Evolutionary conservation across 37 sponge, comb jelly and placozoan species (phyloP), one percentile per base, ranked within the genome.

Genomic region (Sycon ciliatum): DNA sequence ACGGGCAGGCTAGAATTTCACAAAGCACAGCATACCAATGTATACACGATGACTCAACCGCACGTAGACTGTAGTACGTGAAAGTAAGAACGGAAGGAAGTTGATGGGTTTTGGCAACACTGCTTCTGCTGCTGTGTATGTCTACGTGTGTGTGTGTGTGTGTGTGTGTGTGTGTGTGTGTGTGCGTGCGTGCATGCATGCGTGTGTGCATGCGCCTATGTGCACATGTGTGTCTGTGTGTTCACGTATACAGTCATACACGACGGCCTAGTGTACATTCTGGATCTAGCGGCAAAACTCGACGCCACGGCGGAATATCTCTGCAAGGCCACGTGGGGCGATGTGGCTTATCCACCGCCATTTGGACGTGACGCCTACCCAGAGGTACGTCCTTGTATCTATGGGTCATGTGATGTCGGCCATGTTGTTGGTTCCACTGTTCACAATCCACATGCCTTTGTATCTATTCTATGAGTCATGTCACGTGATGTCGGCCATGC

Each of bases 251-350:
- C 67, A 86, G 95, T 94, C 30, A 71, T 90, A 22, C 32, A 56
- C 52, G 79, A 76, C 22, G 39, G 67, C 24, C 27, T 13, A 24
- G 77, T 95, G 18, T 71, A 84, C 73, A 67, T 84, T 67, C 78
- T 95, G 56, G 95, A 95, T 71, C 57, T 95, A 23, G 95, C 95
- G 0, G 95, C 95, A 20, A 89, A 86, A 67, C 49, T 95, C 36
- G 95, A 95, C 83, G 77, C 85, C 32, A 95, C 91, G 0, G 95
- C 95, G 0, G 95, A 95, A 73, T 95, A 77, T 79, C 64, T 95
- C 55, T 95, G 95, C 39, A 87, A 90, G 66, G 29, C 31, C 11
- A 39, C 83, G 64, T 95, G 95, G 95, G 84, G 88, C 32, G 81
- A 84, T 28, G 38, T 87, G 0, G 72, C 74, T 34, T 95, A 87